Conservation (phyloP, 1,140 invertebrate genomes). For the Lasaia peninsularis region DNA sequence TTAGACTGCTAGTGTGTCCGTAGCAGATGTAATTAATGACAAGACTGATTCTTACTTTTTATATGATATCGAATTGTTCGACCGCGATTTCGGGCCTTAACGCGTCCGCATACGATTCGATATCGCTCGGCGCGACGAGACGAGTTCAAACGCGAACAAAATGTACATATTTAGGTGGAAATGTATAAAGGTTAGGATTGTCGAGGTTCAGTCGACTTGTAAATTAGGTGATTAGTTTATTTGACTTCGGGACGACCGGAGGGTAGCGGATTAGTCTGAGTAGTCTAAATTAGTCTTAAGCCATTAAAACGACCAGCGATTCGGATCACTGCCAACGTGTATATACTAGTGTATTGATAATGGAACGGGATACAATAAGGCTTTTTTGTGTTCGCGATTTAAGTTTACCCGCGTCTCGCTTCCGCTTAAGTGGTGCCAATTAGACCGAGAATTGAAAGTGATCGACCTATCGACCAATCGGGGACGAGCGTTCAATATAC, state of each 20-base stretch:
- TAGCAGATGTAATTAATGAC: conserved; percentile 43
- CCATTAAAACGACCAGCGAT: conserved; percentile 58
- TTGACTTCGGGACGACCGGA: conserved; percentile 21
- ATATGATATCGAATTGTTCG: conserved; percentile 49
- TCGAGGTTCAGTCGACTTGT: conserved; percentile 21
- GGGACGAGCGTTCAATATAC: not conserved
- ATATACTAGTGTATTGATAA: conserved; percentile 42
- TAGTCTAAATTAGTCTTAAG: conserved; percentile 48
- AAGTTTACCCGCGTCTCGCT: conserved; percentile 27
- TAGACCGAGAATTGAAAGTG: conserved; percentile 12
- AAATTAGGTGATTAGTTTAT: conserved; percentile 39
- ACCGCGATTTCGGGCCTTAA: conserved; percentile 28
- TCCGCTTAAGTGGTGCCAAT: conserved; percentile 44
- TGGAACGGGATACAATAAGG: conserved; percentile 22
- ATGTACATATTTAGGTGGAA: conserved; percentile 59
- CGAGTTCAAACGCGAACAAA: conserved; percentile 34
- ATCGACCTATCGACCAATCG: conserved; percentile 1
- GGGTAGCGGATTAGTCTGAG: conserved; percentile 50
- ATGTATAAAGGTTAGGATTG: conserved; percentile 42
- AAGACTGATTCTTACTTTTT: conserved; percentile 73
- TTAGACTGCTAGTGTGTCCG: conserved; percentile 9
- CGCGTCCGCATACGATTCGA: conserved; percentile 9
- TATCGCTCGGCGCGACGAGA: conserved; percentile 21
- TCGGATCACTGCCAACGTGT: conserved; percentile 65
- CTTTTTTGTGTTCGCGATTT: conserved; percentile 25